Percentiles rank a stretch among this genome's conserved stretches.
Evolutionary conservation across 2,113 vertebrate genomes (phyloP).

Genomic region (Pardalotus punctatus): DNA sequence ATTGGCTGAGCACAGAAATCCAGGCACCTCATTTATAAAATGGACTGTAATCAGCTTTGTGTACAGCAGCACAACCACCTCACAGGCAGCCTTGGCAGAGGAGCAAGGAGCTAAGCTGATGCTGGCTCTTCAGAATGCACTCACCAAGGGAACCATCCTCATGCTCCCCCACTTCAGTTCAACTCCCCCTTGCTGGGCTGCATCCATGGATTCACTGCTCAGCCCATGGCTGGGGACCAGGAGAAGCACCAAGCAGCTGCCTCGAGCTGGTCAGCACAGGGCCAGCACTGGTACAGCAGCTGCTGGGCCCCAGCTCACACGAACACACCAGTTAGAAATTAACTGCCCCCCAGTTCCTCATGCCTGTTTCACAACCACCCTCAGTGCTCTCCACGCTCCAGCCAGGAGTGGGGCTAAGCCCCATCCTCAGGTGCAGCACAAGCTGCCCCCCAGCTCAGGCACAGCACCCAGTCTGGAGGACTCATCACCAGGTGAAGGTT

Average conservation of each 20-base stretch:
- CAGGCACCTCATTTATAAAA: background rate
- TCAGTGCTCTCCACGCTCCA: background rate
- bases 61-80: background rate
- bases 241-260: background rate
- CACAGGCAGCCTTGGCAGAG: background rate
- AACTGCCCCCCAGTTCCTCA: background rate
- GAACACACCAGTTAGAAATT: background rate
- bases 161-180: background rate
- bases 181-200: background rate
- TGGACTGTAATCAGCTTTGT: background rate
- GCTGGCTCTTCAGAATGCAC: background rate
- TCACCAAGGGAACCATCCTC: rapidly evolving
- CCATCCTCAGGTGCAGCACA: background rate
- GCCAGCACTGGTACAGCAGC: background rate
- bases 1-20: background rate
- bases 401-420: background rate
- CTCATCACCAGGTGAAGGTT: background rate
- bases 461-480: background rate
- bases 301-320: background rate
- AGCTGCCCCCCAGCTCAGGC: too few relatives aligned
- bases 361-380: background rate
- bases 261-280: background rate
- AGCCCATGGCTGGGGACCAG: background rate
- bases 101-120: background rate
- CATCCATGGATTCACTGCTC: background rate